These are phyloP conservation scores for Phyllotreta striolata DNA, from an alignment of 2,888 invertebrate genomes.

Conservation along the genomic window DNA sequence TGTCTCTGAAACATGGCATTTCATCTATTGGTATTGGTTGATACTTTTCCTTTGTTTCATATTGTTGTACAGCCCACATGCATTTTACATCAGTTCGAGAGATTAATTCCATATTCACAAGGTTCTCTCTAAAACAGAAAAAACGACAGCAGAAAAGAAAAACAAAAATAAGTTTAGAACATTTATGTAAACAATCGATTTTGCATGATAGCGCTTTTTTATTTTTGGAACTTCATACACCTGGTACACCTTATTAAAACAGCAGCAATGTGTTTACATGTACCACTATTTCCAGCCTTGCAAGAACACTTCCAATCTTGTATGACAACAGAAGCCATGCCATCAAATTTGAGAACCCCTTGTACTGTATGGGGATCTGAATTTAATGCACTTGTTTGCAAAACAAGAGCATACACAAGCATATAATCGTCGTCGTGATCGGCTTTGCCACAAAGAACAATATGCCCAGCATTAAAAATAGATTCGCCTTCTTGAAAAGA, in stretches of 20 bases:
- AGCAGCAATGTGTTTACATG: conserved; percentile 24
- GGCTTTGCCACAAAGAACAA: no score
- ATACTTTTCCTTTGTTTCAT: conserved; percentile 20
- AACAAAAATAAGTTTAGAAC: conserved; percentile 18
- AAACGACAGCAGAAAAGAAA: background rate
- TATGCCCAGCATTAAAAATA: no score
- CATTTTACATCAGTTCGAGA: conserved; percentile 32
- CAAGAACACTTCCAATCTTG: conserved; percentile 19
- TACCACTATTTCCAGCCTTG: conserved; percentile 20
- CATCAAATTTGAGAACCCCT: conserved; percentile 9
- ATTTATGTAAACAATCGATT: conserved; percentile 21
- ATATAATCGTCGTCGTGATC: background rate
- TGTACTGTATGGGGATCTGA: conserved; percentile 17
- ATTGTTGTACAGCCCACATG: conserved; percentile 23
- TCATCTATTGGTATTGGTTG: conserved; percentile 24
- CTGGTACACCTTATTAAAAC: conserved; percentile 21
- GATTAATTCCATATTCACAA: conserved; percentile 25
- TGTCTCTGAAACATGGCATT: conserved; percentile 24
- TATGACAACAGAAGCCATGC: conserved; percentile 2
- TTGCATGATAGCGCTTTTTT: conserved; percentile 26
- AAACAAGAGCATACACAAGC: conserved; percentile 7
- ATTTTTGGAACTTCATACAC: conserved; percentile 7
- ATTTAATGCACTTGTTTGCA: conserved; percentile 17
- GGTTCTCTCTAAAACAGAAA: conserved; percentile 30
- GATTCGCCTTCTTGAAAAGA: no score